Evolutionary conservation across 1,140 invertebrate genomes (phyloP).

Genomic region (Papilio xuthus): DNA sequence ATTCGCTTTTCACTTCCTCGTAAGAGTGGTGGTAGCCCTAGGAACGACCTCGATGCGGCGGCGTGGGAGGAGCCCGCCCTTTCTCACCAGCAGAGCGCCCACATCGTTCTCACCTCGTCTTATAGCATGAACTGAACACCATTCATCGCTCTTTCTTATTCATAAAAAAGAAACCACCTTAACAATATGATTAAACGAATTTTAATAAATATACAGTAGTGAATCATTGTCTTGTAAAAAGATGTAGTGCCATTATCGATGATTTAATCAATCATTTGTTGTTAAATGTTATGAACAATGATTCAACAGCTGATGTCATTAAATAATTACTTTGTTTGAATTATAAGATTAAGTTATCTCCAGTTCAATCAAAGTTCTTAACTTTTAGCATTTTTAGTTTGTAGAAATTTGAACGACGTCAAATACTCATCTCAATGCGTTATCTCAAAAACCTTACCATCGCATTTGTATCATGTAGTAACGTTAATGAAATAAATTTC

Average conservation of each 20-base stretch:
- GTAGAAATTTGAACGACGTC: no score
- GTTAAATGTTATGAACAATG: not conserved
- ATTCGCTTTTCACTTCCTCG: not conserved
- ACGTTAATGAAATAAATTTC: not conserved
- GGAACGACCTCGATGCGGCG: not conserved
- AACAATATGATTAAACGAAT: not conserved
- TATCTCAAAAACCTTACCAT: no score
- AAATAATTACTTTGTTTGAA: not conserved
- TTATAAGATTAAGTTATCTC: not conserved
- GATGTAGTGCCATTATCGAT: not conserved
- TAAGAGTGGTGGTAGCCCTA: constrained; percentile 15
- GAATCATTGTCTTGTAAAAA: not conserved
- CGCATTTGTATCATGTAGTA: not conserved
- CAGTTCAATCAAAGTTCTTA: no score
- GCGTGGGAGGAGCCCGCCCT: constrained; percentile 66
- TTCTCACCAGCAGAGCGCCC: constrained; percentile 61
- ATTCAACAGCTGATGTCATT: constrained; percentile 8
- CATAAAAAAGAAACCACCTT: constrained; percentile 13
- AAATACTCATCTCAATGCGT: no score
- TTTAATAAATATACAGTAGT: not conserved
- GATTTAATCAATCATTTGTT: constrained; percentile 2
- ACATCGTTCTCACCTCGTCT: constrained; percentile 43
- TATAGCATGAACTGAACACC: not conserved
- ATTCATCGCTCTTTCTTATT: not conserved
- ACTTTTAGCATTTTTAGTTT: no score